Conservation (phyloP, 2,113 vertebrate species). For the Hydrochoerus hydrochaeris region DNA sequence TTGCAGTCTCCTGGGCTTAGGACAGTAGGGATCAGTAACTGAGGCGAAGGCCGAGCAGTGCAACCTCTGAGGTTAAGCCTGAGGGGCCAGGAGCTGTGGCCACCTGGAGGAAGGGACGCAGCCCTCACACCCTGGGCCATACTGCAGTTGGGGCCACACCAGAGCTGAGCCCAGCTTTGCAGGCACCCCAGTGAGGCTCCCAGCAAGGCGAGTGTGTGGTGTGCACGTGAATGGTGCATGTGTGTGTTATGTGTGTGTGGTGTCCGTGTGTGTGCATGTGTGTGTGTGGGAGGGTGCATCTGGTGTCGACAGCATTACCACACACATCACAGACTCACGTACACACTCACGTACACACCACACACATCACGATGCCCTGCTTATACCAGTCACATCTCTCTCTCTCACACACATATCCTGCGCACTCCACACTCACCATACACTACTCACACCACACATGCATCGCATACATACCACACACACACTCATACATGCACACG, state of each 20-base stretch:
- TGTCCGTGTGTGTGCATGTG: no score
- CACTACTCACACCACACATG: neutral
- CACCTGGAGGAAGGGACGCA: neutral
- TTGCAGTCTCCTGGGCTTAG: neutral
- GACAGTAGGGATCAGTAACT: rapidly evolving
- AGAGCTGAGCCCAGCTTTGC: neutral
- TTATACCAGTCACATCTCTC: neutral
- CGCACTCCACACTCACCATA: neutral
- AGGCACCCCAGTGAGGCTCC: neutral
- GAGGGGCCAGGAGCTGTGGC: neutral
- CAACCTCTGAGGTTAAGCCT: no score
- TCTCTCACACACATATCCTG: neutral
- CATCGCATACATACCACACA: neutral
- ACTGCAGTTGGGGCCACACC: neutral
- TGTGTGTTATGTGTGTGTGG: no score
- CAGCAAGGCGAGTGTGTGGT: rapidly evolving
- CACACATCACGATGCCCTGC: neutral
- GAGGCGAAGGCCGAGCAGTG: neutral
- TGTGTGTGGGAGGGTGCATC: no score
- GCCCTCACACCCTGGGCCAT: neutral
- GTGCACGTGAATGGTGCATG: no score
- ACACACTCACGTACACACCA: no score
- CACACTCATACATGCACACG: rapidly evolving
- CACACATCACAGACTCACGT: no score
- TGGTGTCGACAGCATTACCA: no score